Evolutionary conservation across 1,140 invertebrate genomes (phyloP).

Genomic region (Drosophila bocki): DNA sequence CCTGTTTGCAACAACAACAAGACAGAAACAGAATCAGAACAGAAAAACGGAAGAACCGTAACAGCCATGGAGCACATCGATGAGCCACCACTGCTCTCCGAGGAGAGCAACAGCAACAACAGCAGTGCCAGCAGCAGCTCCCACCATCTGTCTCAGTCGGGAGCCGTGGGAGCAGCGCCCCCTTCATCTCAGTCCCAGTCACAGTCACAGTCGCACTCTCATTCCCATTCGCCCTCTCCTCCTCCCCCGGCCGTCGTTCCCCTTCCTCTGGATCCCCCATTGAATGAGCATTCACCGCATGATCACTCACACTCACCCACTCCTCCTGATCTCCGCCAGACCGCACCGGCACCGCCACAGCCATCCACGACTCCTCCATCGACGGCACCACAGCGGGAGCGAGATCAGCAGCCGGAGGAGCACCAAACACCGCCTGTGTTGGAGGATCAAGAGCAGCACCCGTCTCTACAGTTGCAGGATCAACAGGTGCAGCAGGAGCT

Average conservation of each 20-base stretch:
- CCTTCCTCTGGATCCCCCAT: constrained; percentile 23
- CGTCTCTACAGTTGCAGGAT: constrained; percentile 8
- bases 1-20: constrained; percentile 11
- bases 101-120: constrained; percentile 73
- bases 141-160: constrained; percentile 41
- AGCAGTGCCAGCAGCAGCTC: constrained; percentile 59
- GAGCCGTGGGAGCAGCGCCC: constrained; percentile 21
- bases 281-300: constrained; percentile 54
- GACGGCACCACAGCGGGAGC: constrained; percentile 31
- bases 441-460: constrained; percentile 26
- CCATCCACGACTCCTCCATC: constrained; percentile 53
- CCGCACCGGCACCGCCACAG: constrained; percentile 43
- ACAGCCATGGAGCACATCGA: constrained; percentile 51
- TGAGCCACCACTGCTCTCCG: constrained; percentile 73
- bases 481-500: constrained; percentile 9
- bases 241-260: constrained; percentile 20
- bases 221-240: constrained; percentile 29
- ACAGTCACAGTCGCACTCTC: constrained; percentile 36
- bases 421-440: constrained; percentile 1
- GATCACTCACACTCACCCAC: constrained; percentile 81
- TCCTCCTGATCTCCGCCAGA: constrained; percentile 72
- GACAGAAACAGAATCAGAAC: constrained; percentile 27
- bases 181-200: constrained; percentile 19
- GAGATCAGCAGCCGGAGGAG: constrained; percentile 7
- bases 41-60: constrained; percentile 13